Conservation (phyloP, 2,113 vertebrate species). For the Crotalus helleri region DNA sequence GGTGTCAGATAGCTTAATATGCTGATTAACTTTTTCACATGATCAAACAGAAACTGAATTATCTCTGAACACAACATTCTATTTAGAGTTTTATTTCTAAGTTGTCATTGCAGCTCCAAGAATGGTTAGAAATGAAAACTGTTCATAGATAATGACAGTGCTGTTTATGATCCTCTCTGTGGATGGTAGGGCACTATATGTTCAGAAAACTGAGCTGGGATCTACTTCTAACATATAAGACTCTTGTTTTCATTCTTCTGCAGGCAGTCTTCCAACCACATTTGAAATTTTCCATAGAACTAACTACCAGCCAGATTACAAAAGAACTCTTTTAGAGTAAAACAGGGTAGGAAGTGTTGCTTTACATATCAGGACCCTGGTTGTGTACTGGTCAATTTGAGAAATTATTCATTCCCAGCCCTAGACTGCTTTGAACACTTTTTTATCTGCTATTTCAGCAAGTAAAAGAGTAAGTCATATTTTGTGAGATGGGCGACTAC, state of each 20-base stretch:
- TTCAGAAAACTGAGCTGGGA: background rate
- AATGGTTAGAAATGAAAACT: background rate
- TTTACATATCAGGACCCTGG: background rate
- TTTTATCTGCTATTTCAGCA: background rate
- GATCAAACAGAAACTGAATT: background rate
- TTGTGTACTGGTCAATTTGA: background rate
- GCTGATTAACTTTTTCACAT: background rate
- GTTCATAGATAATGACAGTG: background rate
- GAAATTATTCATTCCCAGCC: background rate
- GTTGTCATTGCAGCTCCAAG: background rate
- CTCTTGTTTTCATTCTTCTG: background rate
- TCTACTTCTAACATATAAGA: background rate
- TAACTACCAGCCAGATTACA: background rate
- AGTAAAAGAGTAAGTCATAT: background rate
- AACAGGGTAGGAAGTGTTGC: too few relatives aligned
- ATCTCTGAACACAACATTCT: background rate
- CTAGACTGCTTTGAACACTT: background rate
- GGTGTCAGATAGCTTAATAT: background rate
- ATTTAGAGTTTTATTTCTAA: background rate
- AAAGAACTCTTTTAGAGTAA: background rate
- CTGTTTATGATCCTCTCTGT: background rate
- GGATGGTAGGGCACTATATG: background rate
- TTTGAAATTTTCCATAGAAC: background rate
- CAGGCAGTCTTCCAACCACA: background rate
- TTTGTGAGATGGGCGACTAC: background rate